Evolutionary conservation across 2,888 invertebrate species (phyloP), one percentile per base, ranked within the genome.

Genomic region (Hyposoter didymator): DNA sequence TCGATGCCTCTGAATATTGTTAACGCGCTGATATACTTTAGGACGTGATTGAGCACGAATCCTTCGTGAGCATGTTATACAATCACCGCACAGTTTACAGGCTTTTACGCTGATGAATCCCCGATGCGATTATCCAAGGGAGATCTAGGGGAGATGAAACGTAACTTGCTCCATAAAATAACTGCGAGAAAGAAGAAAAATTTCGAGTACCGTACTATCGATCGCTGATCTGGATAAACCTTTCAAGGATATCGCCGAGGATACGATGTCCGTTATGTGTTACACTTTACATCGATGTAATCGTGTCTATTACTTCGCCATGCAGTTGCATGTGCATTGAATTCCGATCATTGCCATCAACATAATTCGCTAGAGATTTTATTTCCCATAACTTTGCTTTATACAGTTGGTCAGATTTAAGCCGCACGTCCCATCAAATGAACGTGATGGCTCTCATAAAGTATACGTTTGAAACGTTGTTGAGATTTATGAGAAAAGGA

Each of bases 171-270:
- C 14, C 12, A 45, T 67, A 39, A 39, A 19, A 69, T 74, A 66
- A 52, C 62, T 22, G 45, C 12, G 52, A 39, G 43, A 52, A 39
- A 64, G 19, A 66, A 64, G 45, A 81, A 73, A 80, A 74, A 64
- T 73, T 43, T 43, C 10, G 28, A 73, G 59, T 59, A 73, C 73
- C 59, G 39, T 73, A 43, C 17, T 59, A 73, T 59, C 73, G 59
- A 73, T 39, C 73, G 55, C 22, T 43, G 28, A 73, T 73, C 72
- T 55, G 72, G 39, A 52, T 52, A 35, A 73, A 52, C 39, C 72
- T 35, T 55, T 55, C 19, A 52, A 35, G 39, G 39, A 39, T 59
- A 43, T 59, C 39, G 22, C 10, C 73, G 43, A 45, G 73, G 59
- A 59, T 43, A 43, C 22, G 39, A 28, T 59, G 32, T 55, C 72